Percentiles rank a stretch among this genome's conserved stretches.
Evolutionary conservation across 1,140 invertebrate genomes (phyloP).

Genomic region (Heliconius himera): DNA sequence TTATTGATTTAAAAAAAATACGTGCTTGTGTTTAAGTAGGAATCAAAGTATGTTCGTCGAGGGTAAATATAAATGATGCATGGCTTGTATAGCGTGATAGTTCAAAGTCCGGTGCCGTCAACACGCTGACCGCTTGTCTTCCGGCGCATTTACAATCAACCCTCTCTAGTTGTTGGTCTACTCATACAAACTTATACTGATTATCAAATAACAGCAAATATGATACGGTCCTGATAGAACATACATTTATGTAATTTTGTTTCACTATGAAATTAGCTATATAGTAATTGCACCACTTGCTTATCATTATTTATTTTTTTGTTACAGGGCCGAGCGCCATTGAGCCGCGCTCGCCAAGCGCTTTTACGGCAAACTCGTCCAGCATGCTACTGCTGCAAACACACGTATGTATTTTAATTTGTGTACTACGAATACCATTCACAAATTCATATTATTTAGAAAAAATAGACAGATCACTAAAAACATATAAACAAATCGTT

Average conservation of each 20-base stretch:
- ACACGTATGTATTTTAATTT: constrained; percentile 66
- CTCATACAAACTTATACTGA: constrained; percentile 1
- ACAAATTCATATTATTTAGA: not conserved
- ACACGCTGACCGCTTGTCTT: constrained; percentile 54
- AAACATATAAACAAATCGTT: not conserved
- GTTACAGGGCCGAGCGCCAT: constrained; percentile 79
- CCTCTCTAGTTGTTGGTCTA: constrained; percentile 36
- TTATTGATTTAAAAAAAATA: constrained; percentile 73
- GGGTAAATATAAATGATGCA: constrained; percentile 81
- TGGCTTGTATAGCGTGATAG: constrained; percentile 78
- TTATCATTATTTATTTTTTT: constrained; percentile 51
- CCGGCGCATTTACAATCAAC: constrained; percentile 54
- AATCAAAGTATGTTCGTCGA: constrained; percentile 79
- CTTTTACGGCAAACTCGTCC: constrained; percentile 74
- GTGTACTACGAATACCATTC: not conserved
- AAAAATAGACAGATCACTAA: not conserved
- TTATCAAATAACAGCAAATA: constrained; percentile 16
- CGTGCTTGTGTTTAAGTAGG: constrained; percentile 66
- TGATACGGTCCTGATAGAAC: constrained; percentile 27
- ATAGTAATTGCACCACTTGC: constrained; percentile 9
- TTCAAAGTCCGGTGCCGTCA: constrained; percentile 72
- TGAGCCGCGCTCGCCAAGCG: constrained; percentile 78
- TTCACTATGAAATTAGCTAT: constrained; percentile 3
- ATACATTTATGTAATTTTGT: constrained; percentile 27
- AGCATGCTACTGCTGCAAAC: constrained; percentile 83